Base-by-base conservation (phyloP, 1,140 invertebrate species). In the Monochamus saltuarius region DNA sequence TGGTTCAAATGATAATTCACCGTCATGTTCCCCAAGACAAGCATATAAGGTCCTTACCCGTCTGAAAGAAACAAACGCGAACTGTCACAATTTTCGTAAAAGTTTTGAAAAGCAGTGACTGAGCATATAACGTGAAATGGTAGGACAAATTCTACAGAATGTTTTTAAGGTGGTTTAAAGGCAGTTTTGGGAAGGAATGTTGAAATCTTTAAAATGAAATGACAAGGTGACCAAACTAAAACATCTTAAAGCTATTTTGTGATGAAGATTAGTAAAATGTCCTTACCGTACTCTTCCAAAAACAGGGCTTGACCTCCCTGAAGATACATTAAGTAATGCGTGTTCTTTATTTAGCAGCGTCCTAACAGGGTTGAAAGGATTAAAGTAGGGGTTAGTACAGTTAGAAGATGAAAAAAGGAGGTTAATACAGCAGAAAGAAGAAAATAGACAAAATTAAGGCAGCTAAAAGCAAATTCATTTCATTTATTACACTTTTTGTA, bases 1-100 rank as follows among this genome's bases (percentile, higher is more conserved):
- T 63, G 95, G 94, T 83, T 97, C 94, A 84, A 99, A 98, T 38
- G 95, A 97, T 61, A 99, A 80, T 81, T 99, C 96, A 59, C 94
- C 91, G 75, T 95, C 92, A 80, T 94, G 95, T 80, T 97, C 96
- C 52, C 94, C 96, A 64, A 95, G 83, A 80, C 96, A 98, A 45
- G 92, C 89, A 79, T 97, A 99, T 36, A 98, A 79, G 45, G 96
- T 98, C 71, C 95, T 83, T 35, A 97, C 95, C 77, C 89, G 81
- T 70, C 87, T 89, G 73, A 75, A 73, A 68, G 45, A 43, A 45
- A 29, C 6, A 65, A 55, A 40, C 35, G 2, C 1, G 7, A 47
- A 16, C 16, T 42, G 11, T 42, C 16, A 42, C 39, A 6, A 8
- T 13, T 42, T 35, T 19, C n/a, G 11, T 2, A 46, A 55, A 6